phyloP scores from a whole-genome alignment of 2,888 invertebrate species.

The Doris montereyensis region DNA sequence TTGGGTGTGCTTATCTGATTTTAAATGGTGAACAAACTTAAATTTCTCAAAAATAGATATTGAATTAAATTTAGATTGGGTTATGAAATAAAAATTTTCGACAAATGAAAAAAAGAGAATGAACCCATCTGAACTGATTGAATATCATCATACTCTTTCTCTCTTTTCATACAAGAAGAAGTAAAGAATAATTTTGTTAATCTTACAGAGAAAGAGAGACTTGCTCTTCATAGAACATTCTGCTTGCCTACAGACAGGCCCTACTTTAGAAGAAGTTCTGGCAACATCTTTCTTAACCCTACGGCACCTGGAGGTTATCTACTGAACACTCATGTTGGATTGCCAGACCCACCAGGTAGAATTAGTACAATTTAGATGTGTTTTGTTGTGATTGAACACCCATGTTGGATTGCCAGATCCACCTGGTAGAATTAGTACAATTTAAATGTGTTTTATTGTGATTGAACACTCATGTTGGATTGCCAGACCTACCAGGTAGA shows the following conservation, averaged over 20 bases:
- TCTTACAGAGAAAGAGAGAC: slow-evolving; percentile 52
- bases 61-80: too few species aligned
- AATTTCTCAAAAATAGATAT: too few species aligned
- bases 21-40: not conserved
- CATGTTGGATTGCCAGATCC: slow-evolving; percentile 77
- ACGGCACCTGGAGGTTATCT: slow-evolving; percentile 75
- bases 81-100: too few species aligned
- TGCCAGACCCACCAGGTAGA: slow-evolving; percentile 39
- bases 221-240: slow-evolving; percentile 82
- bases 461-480: slow-evolving; percentile 83
- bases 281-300: slow-evolving; percentile 65
- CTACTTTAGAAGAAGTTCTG: slow-evolving; percentile 83
- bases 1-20: not conserved
- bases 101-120: too few species aligned
- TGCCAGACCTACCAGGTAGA: slow-evolving; percentile 38
- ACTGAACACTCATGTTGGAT: slow-evolving; percentile 83
- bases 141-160: too few species aligned
- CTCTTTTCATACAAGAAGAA: too few species aligned
- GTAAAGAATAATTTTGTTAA: not conserved
- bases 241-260: slow-evolving; percentile 81
- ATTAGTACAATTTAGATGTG: too few species aligned
- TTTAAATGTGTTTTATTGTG: too few species aligned
- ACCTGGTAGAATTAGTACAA: too few species aligned
- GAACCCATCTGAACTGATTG: too few species aligned
- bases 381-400: slow-evolving; percentile 83